Percentiles rank a stretch among this genome's conserved stretches.
These are phyloP conservation scores for Bovichtus diacanthus DNA, from an alignment of 2,797 vertebrate genomes.

Conservation along the genomic window DNA sequence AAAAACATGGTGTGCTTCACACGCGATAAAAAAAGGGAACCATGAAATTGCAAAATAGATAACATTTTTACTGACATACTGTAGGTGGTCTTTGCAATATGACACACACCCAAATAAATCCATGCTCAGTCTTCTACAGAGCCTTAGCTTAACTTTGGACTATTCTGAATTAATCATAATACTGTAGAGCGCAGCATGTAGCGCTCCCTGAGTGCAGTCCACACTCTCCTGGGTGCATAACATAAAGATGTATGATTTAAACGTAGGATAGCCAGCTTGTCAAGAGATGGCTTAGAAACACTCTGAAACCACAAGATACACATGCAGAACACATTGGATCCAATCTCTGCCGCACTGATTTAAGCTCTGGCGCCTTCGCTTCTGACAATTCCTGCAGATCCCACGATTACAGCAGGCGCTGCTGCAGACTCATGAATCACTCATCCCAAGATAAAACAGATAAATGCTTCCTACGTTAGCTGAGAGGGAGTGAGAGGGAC, in stretches of 20 bases:
- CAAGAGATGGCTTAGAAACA: slow-evolving; percentile 41
- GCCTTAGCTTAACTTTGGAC: slow-evolving; percentile 4
- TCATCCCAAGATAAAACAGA: slow-evolving; percentile 78
- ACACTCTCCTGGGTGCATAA: slow-evolving; percentile 38
- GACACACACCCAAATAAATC: not conserved
- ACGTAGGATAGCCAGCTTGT: slow-evolving; percentile 33
- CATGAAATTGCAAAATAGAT: slow-evolving; percentile 27
- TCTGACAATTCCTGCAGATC: slow-evolving; percentile 75
- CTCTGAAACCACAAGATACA: slow-evolving; percentile 56
- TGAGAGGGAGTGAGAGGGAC: slow-evolving; percentile 36
- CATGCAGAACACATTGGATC: slow-evolving; percentile 61
- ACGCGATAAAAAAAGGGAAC: slow-evolving; percentile 24
- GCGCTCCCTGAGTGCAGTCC: slow-evolving; percentile 23
- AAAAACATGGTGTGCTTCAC: slow-evolving; percentile 1
- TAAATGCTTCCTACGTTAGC: slow-evolving; percentile 62
- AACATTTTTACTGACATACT: slow-evolving; percentile 4
- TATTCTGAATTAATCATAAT: slow-evolving; percentile 42
- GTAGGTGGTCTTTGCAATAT: not conserved
- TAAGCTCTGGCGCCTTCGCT: slow-evolving; percentile 50
- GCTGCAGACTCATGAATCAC: slow-evolving; percentile 77
- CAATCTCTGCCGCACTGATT: slow-evolving; percentile 70
- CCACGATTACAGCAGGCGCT: slow-evolving; percentile 65
- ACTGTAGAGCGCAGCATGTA: not conserved
- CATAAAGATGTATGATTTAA: slow-evolving; percentile 47
- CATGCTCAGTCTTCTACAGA: slow-evolving; percentile 7